Conservation (phyloP, 2,113 vertebrate genomes). For the Oxyruncus cristatus region DNA sequence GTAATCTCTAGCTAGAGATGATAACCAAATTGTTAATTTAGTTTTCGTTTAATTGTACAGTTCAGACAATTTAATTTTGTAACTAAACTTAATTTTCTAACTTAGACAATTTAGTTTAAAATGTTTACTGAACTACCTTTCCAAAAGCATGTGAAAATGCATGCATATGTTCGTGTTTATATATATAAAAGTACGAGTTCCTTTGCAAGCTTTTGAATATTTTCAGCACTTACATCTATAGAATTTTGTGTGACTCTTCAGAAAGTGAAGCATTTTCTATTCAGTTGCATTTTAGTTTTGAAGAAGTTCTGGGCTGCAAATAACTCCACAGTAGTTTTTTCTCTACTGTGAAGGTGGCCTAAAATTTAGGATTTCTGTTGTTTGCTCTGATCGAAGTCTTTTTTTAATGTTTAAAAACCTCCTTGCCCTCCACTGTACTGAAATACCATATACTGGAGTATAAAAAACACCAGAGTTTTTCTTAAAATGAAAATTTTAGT, state of each 20-base stretch:
- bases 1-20: not conserved
- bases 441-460: not conserved
- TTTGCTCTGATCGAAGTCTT: not conserved
- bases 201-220: not conserved
- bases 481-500: not conserved
- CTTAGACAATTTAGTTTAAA: not conserved
- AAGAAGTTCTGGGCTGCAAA: not conserved
- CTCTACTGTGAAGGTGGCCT: not conserved
- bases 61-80: not conserved
- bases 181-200: not conserved
- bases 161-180: rapidly evolving
- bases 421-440: not conserved
- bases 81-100: not conserved
- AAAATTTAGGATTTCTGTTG: not conserved
- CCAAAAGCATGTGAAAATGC: not conserved
- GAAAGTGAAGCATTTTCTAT: not conserved
- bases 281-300: not conserved
- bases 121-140: not conserved
- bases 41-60: not conserved
- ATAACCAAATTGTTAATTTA: not conserved
- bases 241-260: not conserved
- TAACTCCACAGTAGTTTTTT: not conserved
- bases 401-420: not conserved
- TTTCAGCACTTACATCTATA: not conserved
- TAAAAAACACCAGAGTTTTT: not conserved